These are phyloP conservation scores for Smithornis capensis DNA, from an alignment of 2,113 vertebrate genomes.

Conservation along the genomic window DNA sequence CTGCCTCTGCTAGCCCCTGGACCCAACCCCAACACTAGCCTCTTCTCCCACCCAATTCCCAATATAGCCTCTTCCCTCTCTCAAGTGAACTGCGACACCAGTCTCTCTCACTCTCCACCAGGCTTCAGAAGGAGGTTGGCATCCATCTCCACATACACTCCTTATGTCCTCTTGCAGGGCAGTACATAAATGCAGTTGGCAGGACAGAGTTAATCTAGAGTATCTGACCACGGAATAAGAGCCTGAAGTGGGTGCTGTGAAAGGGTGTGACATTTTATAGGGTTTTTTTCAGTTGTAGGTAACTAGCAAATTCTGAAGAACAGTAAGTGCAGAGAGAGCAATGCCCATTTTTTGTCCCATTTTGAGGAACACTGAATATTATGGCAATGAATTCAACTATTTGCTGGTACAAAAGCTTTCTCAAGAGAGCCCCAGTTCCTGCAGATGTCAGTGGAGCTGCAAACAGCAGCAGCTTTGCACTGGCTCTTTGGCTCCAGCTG, in stretches of 20 bases:
- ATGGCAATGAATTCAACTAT: background rate
- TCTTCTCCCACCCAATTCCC: background rate
- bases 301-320: background rate
- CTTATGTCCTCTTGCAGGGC: background rate
- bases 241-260: background rate
- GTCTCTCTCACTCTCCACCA: accelerated
- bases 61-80: background rate
- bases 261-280: background rate
- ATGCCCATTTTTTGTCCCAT: background rate
- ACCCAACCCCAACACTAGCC: background rate
- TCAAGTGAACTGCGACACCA: background rate
- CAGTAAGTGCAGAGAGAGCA: accelerated
- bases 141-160: background rate
- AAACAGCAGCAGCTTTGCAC: background rate
- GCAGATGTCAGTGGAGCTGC: background rate
- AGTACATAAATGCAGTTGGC: background rate
- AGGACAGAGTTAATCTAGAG: background rate
- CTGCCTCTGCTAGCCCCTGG: too few relatives aligned
- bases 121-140: background rate
- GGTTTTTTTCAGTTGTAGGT: background rate
- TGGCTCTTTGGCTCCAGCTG: background rate
- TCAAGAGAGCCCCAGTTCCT: background rate
- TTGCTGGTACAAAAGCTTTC: background rate
- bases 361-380: background rate
- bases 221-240: background rate